Evolutionary conservation across 2,888 invertebrate species (phyloP), one percentile per base, ranked within the genome.

Genomic region (Dryomyza anilis): DNA sequence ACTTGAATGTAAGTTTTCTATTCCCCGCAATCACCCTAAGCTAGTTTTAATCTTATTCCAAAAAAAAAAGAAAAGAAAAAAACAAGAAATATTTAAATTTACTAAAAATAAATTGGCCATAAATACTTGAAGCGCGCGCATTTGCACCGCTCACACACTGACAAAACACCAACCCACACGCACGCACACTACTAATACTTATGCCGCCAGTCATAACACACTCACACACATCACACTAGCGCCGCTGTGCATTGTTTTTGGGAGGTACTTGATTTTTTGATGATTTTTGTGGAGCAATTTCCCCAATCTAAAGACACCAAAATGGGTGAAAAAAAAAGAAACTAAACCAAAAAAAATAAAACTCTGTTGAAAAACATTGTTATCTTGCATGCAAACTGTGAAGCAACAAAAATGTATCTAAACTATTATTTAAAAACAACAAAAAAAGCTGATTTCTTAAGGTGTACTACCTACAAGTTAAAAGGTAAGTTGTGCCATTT

Each of bases 1-100:
- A 90, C 78, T 85, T 91, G 73, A 89, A 91, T 83, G 91, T 91
- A 85, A 87, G 88, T 87, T 25, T 25, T 50, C 25, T 27, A 14
- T 23, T 30, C 19, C 21, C 21, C 10, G 19, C 1, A 3, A 14
- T 50, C 25, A 1, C 50, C 25, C 2, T 23, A 56, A 56, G 19
- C 12, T 12, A 25, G 23, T 21, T 33, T n/a, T n/a, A 55, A 36
- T 43, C 19, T 27, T 43, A 27, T 57, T 57, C n/a, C 10, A 6
- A 21, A 59, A 25, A 45, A 52, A 45, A 46, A 19, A 36, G 6
- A 8, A 66, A 62, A 60, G 46, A 36, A 57, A 69, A 53, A 63
- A 64, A 69, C 65, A 67, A 72, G 66, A 65, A 72, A 59, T 27
- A 52, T 59, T 60, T 63, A 29, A 63, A 63, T 39, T 39, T 27